Evolutionary conservation across 2,113 vertebrate species (phyloP), one percentile per base, ranked within the genome.

Genomic region (Cranoglanis bouderius): DNA sequence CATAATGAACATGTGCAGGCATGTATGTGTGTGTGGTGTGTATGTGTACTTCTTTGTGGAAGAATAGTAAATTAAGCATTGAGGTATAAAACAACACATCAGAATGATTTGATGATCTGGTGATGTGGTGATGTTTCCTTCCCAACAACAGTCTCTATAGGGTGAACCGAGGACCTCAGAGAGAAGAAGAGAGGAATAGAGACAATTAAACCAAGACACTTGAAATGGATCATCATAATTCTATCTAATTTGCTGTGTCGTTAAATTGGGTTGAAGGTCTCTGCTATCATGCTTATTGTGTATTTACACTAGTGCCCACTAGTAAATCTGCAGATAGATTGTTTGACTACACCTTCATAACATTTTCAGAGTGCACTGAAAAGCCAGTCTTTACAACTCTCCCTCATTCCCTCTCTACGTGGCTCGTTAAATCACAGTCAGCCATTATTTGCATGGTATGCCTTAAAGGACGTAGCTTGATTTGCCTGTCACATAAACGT

Each of bases 401-500:
- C 53, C 9, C 53, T 84, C 40, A 3, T 49, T 84, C 40, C 29
- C 26, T 84, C 26, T 67, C 6, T 32, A 38, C 13, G 8, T 51
- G 51, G 40, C 59, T 49, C 5, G 29, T 12, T 49, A 67, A 84
- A 84, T 46, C 61, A 32, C 24, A 67, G 43, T 85, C 83, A 85
- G 59, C 16, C 83, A 67, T 49, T 21, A 85, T 85, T 85, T 85
- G 61, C 83, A 49, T 84, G 87, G 12, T 49, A 90, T 89, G 61
- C 84, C 61, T 80, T n/a, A 83, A 77, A 88, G 86, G 87, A 80
- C 82, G 84, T 75, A 92, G 78, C 57, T 85, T 93, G 1, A 95
- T 96, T 96, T 96, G 94, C 93, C 92, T 95, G 90, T 63, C 82
- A 85, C 67, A 85, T 55, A 85, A 89, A 86, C 85, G 53, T 49